Evolutionary conservation across 2,797 vertebrate species (phyloP), one percentile per base, ranked within the genome.

Genomic region (Cryptoblepharus egeriae): DNA sequence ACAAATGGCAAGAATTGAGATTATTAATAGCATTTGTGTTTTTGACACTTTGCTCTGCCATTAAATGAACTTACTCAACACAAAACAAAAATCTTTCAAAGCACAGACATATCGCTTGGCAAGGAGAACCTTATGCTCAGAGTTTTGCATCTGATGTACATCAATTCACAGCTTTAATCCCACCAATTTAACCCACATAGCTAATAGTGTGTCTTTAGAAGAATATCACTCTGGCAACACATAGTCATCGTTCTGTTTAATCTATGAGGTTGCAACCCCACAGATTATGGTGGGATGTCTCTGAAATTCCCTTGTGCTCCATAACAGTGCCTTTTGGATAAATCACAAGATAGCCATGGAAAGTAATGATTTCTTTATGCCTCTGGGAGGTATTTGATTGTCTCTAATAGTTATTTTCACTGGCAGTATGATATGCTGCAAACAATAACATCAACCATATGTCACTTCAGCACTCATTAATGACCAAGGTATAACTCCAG

Each of bases 231-330:
- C 77, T 87, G 90, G 93, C 88, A 94, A 93, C 39, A 94, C 78
- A 89, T 94, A 91, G 82, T 93, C 94, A 92, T 93, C 37, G 1
- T 87, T 90, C 87, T 82, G 80, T 86, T 91, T 95, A 94, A 95
- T 96, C 94, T 93, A 75, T 63, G 76, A 90, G 92, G 91, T 94
- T 88, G 76, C 1, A 86, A 93, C 92, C 92, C 57, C 68, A 84
- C 84, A 88, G 91, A 94, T 94, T 93, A 93, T 60, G 84, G 90
- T 78, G 88, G 89, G 85, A 85, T 89, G 77, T 68, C 87, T 91
- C 88, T 92, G 88, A 93, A 91, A 94, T 87, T 82, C 89, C 75
- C 64, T 83, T 3, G 39, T 32, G 64, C 76, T 79, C 82, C 74
- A 67, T 87, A 90, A 80, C 83, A 86, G 26, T 69, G 32, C 67